Base-by-base conservation (phyloP, 2,113 vertebrate species). In the Telmatochromis sp. region DNA sequence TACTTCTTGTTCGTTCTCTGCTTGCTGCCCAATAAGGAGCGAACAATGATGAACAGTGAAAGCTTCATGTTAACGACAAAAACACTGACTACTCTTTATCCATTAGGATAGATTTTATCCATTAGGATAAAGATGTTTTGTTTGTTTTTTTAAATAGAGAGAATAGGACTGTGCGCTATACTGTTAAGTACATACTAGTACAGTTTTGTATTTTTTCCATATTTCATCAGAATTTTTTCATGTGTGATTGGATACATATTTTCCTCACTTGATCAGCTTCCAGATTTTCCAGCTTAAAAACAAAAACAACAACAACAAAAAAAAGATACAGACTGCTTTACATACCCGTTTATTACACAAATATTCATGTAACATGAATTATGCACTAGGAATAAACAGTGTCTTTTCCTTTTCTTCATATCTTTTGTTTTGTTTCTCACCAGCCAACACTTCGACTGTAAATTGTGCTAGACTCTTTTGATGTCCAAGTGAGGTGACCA, bases 401-500 rank as follows among this genome's bases (percentile, higher is more conserved):
- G 17, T 84, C 28, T 21, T 82, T 51, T 33, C n/a, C 7, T 14
- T 11, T 80, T 10, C 17, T 55, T 10, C 19, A 57, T 19, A 23
- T n/a, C 4, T 5, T 45, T 19, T 40, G 6, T 31, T 12, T 57
- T 42, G 65, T 51, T 45, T 45, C 28, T 4, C 7, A 73, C 33
- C 42, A 68, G 57, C 11, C 17, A 37, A 50, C 4, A 53, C 53
- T 68, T 65, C 33, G 9, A 8, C 79, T 40, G 86, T 21, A 45
- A 88, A 84, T 26, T 89, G 45, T 47, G 42, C 50, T 71, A 21
- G 23, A 40, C 68, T 83, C 85, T 85, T 91, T 80, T 89, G 58
- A 87, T 90, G 84, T 88, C 82, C 82, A 87, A 60, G 55, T 81
- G 88, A 88, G 65, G 89, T 93, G 85, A 94, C 91, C 87, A 86